Conservation (phyloP, 2,113 vertebrate genomes). For the Psettodes erumei region DNA sequence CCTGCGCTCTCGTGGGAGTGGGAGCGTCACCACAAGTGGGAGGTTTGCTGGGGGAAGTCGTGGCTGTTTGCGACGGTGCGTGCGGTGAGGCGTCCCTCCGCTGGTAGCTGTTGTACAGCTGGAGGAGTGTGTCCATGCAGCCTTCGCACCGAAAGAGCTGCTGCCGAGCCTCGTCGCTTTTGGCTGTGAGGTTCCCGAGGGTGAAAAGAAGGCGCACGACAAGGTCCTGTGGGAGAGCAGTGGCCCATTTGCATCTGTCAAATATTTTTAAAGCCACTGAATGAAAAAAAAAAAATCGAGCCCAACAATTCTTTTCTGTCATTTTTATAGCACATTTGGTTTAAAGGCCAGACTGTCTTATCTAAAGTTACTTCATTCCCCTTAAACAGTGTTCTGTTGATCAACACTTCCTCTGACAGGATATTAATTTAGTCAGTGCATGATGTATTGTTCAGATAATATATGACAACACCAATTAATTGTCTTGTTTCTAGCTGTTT, state of each 20-base stretch:
- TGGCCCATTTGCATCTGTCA: not conserved
- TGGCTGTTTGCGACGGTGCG: not conserved
- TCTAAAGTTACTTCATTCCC: not conserved
- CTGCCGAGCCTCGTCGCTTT: constrained; percentile 83
- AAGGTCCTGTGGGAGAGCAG: constrained; percentile 85
- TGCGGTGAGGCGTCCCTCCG: constrained; percentile 53
- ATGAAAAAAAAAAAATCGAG: not conserved
- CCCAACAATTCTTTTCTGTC: too few species aligned
- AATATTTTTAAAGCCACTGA: not conserved
- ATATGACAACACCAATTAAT: too few species aligned
- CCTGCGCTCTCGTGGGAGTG: constrained; percentile 63
- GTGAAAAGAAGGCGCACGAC: constrained; percentile 91
- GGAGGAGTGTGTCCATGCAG: constrained; percentile 82
- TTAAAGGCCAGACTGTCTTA: not conserved
- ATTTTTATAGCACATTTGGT: not conserved
- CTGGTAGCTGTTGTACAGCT: constrained; percentile 85
- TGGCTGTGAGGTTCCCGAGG: constrained; percentile 92
- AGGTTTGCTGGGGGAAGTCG: constrained; percentile 15
- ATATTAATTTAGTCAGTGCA: not conserved
- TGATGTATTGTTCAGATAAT: not conserved
- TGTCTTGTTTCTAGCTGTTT: too few species aligned
- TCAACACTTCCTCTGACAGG: not conserved
- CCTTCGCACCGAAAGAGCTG: constrained; percentile 82
- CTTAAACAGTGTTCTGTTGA: not conserved
- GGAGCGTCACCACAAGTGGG: too few species aligned